phyloP scores from a whole-genome alignment of 2,888 invertebrate genomes.

The Baccha elongata region DNA sequence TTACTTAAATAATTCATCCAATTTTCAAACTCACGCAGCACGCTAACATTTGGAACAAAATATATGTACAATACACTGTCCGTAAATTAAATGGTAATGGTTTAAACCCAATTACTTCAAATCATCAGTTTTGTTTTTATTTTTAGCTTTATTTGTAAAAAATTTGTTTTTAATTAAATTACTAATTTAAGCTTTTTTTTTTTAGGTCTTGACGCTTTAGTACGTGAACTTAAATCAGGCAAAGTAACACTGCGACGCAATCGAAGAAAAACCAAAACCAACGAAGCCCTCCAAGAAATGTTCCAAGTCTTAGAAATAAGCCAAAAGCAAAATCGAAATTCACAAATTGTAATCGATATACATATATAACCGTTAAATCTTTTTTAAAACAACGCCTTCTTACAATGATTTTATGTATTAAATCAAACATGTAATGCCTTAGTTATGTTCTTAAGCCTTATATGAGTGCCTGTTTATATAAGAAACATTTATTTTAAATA shows the following conservation, averaged over 20 bases:
- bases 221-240: conserved; percentile 81
- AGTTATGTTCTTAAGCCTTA: background rate
- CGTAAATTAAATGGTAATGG: background rate
- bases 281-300: conserved; percentile 81
- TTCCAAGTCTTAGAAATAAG: conserved; percentile 82
- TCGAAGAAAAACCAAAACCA: conserved; percentile 80
- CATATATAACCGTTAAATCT: conserved; percentile 68
- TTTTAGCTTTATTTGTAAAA: background rate
- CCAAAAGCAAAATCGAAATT: conserved; percentile 81
- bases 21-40: background rate
- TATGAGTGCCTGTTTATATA: conserved; percentile 1
- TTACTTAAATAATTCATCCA: too few species aligned
- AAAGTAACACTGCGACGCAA: conserved; percentile 81
- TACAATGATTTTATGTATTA: conserved; percentile 47
- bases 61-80: background rate
- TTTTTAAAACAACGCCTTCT: conserved; percentile 29
- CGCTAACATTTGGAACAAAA: background rate
- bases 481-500: background rate
- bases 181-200: background rate
- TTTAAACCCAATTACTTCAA: background rate
- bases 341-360: conserved; percentile 80
- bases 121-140: background rate
- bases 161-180: background rate
- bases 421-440: conserved; percentile 33
- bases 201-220: conserved; percentile 82